These are phyloP conservation scores for Trichonephila clavipes DNA, from an alignment of 1,140 invertebrate species.

Conservation along the genomic window DNA sequence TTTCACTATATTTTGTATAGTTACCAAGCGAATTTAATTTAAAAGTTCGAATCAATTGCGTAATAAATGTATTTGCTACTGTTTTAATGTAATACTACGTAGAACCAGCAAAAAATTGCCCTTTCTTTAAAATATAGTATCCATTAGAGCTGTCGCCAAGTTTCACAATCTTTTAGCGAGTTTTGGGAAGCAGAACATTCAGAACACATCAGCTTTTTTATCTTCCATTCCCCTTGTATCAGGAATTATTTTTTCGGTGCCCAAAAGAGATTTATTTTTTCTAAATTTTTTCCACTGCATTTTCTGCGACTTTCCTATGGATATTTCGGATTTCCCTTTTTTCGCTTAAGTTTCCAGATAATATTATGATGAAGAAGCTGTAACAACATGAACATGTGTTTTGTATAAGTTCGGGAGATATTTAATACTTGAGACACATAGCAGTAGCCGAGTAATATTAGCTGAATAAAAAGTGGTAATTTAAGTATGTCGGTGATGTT, in stretches of 20 bases:
- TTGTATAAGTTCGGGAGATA: conserved; percentile 6
- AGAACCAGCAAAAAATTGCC: background rate
- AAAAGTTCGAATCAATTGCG: background rate
- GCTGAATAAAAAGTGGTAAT: conserved; percentile 1
- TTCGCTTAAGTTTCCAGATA: background rate
- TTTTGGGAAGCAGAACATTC: background rate
- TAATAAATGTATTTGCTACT: background rate
- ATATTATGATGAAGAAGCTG: conserved; percentile 35
- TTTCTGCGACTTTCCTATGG: background rate
- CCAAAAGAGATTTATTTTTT: background rate
- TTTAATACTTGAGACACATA: conserved; percentile 3
- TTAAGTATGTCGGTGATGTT: conserved; percentile 5
- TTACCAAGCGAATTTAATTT: background rate
- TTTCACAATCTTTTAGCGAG: background rate
- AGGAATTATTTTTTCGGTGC: conserved; percentile 8
- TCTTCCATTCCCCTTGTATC: conserved; percentile 2
- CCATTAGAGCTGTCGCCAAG: conserved; percentile 1
- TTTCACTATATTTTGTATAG: no score
- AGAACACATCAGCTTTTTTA: background rate
- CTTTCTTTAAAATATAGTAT: background rate
- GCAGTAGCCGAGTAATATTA: conserved; percentile 10
- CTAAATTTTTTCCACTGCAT: background rate
- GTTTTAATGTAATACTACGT: background rate
- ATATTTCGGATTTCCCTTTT: background rate
- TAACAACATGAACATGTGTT: background rate